A percentile compares a stretch with the other conserved stretches of the same genome.
phyloP scores from a whole-genome alignment of 2,797 vertebrate species.

The Chlorospingus flavigularis region DNA sequence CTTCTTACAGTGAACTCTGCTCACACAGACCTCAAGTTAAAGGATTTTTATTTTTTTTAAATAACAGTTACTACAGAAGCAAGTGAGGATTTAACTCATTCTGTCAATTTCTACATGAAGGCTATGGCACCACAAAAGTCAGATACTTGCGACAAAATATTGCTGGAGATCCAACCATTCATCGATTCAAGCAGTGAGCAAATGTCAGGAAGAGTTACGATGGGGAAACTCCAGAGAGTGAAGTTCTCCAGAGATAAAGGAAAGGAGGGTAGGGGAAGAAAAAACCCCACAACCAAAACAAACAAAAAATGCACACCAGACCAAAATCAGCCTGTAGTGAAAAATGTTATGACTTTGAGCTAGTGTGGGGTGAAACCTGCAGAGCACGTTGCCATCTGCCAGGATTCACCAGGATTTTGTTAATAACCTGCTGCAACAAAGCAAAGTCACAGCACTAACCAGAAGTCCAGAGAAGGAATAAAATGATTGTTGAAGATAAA shows the following conservation, averaged over 20 bases:
- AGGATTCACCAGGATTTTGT: not conserved
- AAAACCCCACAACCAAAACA: not conserved
- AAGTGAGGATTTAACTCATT: not conserved
- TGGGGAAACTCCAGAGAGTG: not conserved
- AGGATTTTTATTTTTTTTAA: not conserved
- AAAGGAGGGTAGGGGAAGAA: rapidly evolving
- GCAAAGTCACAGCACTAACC: not conserved
- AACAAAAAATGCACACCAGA: not conserved
- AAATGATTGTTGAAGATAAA: not conserved
- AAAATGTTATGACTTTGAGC: not conserved
- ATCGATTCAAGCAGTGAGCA: not conserved
- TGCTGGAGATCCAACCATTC: not conserved
- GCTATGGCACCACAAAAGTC: not conserved
- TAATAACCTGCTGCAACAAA: not conserved
- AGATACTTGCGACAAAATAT: not conserved
- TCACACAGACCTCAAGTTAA: not conserved
- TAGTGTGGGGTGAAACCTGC: not conserved
- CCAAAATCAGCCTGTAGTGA: not conserved
- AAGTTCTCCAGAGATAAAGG: not conserved
- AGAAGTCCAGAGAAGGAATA: not conserved
- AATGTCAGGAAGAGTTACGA: not conserved
- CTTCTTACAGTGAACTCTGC: not conserved
- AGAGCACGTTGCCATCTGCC: not conserved
- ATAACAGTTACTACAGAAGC: not conserved
- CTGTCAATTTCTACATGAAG: not conserved